phyloP scores from a whole-genome alignment of 2,797 vertebrate species.

The Dicrostonyx torquatus region DNA sequence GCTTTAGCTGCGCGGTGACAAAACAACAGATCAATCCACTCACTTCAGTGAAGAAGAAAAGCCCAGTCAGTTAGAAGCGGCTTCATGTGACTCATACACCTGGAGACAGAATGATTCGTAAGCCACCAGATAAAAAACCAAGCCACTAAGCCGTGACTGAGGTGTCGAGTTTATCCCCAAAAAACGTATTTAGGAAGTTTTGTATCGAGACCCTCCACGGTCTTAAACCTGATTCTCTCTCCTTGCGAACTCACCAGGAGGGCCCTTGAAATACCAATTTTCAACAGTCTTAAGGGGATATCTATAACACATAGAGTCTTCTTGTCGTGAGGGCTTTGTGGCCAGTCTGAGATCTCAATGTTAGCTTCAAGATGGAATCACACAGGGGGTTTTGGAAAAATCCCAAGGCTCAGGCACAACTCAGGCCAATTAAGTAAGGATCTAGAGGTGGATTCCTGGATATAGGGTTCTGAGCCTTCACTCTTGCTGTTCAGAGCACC shows the following conservation, averaged over 20 bases:
- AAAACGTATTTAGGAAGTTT: conserved; percentile 51
- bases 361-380: conserved; percentile 48
- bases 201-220: conserved; percentile 26
- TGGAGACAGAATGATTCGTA: conserved; percentile 47
- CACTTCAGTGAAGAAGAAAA: conserved; percentile 63
- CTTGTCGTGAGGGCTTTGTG: conserved; percentile 29
- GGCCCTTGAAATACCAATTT: conserved; percentile 56
- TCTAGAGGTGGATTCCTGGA: not conserved
- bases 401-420: not conserved
- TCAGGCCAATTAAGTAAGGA: conserved; percentile 48
- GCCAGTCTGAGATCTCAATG: conserved; percentile 13
- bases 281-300: conserved; percentile 24
- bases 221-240: conserved; percentile 60
- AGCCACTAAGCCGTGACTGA: not conserved
- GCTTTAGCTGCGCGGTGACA: conserved; percentile 54
- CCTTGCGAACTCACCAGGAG: conserved; percentile 30
- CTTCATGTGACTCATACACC: conserved; percentile 50
- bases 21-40: conserved; percentile 72
- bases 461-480: not conserved
- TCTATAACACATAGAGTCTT: not conserved
- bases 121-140: not conserved
- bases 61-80: conserved; percentile 47
- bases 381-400: conserved; percentile 45
- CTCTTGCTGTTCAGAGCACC: not conserved
- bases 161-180: conserved; percentile 11